Conservation (phyloP, 2,113 vertebrate species). For the Probosciger aterrimus region DNA sequence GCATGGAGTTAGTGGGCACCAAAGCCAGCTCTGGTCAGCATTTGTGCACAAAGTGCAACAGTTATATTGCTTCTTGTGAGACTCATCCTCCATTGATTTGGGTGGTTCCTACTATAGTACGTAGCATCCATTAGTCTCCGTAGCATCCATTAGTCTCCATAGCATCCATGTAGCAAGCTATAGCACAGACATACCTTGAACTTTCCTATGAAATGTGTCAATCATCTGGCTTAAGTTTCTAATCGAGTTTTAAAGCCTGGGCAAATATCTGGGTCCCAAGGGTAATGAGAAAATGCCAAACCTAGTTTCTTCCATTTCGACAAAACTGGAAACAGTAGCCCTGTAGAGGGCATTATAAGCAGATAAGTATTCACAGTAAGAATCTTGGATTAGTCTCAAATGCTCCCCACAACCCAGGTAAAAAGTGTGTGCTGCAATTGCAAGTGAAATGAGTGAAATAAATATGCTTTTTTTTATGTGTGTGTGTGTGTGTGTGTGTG, state of each 20-base stretch:
- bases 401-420: not conserved
- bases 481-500: not conserved
- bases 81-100: not conserved
- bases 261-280: not conserved
- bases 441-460: not conserved
- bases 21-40: not conserved
- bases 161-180: not conserved
- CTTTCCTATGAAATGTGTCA: not conserved
- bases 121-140: not conserved
- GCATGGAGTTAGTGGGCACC: rapidly evolving
- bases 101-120: not conserved
- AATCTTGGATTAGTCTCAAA: not conserved
- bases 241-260: not conserved
- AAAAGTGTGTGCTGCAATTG: not conserved
- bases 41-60: not conserved
- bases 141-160: not conserved
- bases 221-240: not conserved
- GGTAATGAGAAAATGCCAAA: not conserved
- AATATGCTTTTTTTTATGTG: not conserved
- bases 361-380: not conserved
- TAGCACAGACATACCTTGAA: not conserved
- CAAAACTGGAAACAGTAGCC: not conserved
- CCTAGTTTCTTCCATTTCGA: not conserved
- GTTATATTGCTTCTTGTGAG: not conserved
- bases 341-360: not conserved